A percentile compares a stretch with the other conserved stretches of the same genome.
These are phyloP conservation scores for Catostomus latipinnis DNA, from an alignment of 2,797 vertebrate genomes.

Conservation along the genomic window DNA sequence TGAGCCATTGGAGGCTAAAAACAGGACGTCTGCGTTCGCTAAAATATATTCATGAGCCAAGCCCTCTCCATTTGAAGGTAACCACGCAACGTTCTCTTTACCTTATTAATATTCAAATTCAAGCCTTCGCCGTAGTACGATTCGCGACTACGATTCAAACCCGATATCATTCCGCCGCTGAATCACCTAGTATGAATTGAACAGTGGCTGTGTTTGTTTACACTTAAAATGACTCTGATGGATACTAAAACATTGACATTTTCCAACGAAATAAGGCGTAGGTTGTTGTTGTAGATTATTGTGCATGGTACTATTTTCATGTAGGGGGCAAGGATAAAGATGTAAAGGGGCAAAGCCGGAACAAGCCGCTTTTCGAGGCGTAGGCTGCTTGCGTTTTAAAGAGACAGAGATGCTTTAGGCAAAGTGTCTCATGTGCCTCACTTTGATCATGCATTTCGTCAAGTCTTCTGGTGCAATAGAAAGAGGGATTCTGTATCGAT, in stretches of 20 bases:
- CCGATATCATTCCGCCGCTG: constrained; percentile 15
- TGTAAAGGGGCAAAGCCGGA: constrained; percentile 82
- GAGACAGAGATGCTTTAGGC: constrained; percentile 64
- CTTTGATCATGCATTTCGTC: too few relatives aligned
- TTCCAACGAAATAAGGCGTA: constrained; percentile 9
- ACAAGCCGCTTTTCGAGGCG: constrained; percentile 87
- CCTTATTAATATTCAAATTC: constrained; percentile 19
- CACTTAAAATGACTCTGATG: background rate
- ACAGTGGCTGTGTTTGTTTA: background rate
- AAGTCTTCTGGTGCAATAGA: background rate
- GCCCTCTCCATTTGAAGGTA: background rate
- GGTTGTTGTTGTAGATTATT: background rate
- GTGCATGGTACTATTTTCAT: constrained; percentile 74
- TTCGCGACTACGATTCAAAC: background rate
- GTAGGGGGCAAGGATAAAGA: constrained; percentile 78
- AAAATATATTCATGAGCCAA: constrained; percentile 19
- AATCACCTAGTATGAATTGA: background rate
- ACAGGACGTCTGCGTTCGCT: background rate
- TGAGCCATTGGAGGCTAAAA: background rate
- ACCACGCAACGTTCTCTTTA: background rate
- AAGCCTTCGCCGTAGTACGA: constrained; percentile 2
- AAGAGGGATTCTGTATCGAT: background rate
- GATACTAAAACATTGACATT: background rate
- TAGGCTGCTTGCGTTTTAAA: constrained; percentile 81
- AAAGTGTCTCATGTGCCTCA: too few relatives aligned